phyloP scores from a whole-genome alignment of 1,140 invertebrate genomes.

The Stratiolaelaps scimitus region DNA sequence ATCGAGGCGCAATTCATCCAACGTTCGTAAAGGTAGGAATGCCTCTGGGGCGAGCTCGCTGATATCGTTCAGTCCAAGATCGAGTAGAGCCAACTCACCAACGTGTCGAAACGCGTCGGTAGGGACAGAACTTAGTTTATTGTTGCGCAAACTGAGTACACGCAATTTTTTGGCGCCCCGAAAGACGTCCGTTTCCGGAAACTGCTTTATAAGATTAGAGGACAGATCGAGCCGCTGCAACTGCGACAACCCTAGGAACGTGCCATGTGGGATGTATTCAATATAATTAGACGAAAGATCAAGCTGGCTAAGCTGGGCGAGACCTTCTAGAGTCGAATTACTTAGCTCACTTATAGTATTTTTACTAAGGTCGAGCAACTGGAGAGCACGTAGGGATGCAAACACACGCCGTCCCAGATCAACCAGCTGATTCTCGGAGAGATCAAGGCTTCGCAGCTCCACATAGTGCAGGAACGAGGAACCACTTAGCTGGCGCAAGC shows the following conservation, averaged over 20 bases:
- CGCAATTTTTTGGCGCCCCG: too few relatives aligned
- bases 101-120: too few relatives aligned
- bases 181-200: background rate
- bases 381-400: slow-evolving; percentile 55
- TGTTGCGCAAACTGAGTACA: too few relatives aligned
- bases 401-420: slow-evolving; percentile 63
- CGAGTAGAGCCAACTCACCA: too few relatives aligned
- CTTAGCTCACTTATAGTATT: slow-evolving; percentile 62
- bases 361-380: slow-evolving; percentile 55
- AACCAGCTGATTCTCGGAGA: slow-evolving; percentile 60
- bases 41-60: slow-evolving; percentile 53
- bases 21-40: slow-evolving; percentile 51
- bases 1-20: slow-evolving; percentile 55
- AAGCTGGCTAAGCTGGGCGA: slow-evolving; percentile 60
- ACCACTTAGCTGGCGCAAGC: slow-evolving; percentile 69
- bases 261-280: slow-evolving; percentile 51
- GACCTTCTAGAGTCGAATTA: slow-evolving; percentile 68
- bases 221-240: slow-evolving; percentile 56
- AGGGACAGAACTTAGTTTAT: too few relatives aligned
- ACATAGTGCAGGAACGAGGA: slow-evolving; percentile 55
- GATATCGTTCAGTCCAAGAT: slow-evolving; percentile 38
- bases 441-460: slow-evolving; percentile 56
- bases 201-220: slow-evolving; percentile 44
- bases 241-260: slow-evolving; percentile 59
- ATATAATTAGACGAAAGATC: slow-evolving; percentile 66